phyloP scores from a whole-genome alignment of 2,888 invertebrate species.

The Holacanthella duospinosa region DNA sequence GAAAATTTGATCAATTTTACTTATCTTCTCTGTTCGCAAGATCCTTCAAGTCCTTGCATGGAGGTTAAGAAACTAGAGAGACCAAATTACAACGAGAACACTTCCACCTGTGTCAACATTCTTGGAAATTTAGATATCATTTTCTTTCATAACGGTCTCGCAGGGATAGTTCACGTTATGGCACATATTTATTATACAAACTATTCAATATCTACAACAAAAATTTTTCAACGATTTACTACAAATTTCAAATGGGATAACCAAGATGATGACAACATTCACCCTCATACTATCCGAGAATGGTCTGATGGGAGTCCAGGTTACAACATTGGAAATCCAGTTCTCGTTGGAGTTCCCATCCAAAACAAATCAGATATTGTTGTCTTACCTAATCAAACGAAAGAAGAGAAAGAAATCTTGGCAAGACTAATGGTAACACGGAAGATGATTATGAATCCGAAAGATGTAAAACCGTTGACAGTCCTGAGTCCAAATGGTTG shows the following conservation, averaged over 20 bases:
- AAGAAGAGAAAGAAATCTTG: not conserved
- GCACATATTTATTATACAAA: slow-evolving; percentile 43
- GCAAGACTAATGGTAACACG: not conserved
- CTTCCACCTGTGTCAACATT: slow-evolving; percentile 41
- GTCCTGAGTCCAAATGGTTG: slow-evolving; percentile 10
- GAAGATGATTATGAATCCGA: slow-evolving; percentile 14
- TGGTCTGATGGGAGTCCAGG: slow-evolving; percentile 64
- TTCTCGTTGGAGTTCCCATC: slow-evolving; percentile 45
- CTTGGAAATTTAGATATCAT: slow-evolving; percentile 42
- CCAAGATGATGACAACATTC: slow-evolving; percentile 2
- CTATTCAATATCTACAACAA: slow-evolving; percentile 30
- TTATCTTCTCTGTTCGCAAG: not conserved
- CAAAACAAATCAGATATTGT: not conserved
- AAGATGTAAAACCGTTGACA: slow-evolving; percentile 25
- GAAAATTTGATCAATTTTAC: slow-evolving; percentile 4
- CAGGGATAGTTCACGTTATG: slow-evolving; percentile 43
- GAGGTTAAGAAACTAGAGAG: slow-evolving; percentile 7
- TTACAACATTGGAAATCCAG: slow-evolving; percentile 55
- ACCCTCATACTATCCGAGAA: slow-evolving; percentile 22
- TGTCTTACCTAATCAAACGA: not conserved
- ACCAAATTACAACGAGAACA: slow-evolving; percentile 15
- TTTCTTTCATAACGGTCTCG: slow-evolving; percentile 45
- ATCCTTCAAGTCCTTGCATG: not conserved
- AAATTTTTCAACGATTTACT: slow-evolving; percentile 23
- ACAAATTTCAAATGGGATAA: slow-evolving; percentile 26